phyloP scores from a whole-genome alignment of 2,113 vertebrate species.

The Cyanoderma ruficeps region DNA sequence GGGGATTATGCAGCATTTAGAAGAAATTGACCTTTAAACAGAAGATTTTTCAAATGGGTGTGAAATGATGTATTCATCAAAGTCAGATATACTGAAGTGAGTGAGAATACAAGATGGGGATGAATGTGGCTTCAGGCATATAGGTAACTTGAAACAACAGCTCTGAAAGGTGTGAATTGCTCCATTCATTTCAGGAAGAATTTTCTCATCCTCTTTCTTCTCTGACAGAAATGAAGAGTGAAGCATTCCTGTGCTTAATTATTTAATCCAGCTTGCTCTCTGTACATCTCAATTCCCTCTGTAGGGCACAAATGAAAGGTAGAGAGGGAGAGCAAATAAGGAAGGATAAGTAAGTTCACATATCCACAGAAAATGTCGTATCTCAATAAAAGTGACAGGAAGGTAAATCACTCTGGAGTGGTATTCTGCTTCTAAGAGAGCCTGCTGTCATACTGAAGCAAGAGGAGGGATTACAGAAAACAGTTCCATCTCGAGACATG shows the following conservation, averaged over 20 bases:
- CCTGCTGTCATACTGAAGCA: neutral
- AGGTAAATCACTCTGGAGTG: neutral
- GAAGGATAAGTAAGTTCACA: neutral
- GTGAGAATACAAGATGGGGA: neutral
- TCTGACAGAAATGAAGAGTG: neutral
- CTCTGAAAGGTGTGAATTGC: neutral
- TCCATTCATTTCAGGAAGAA: neutral
- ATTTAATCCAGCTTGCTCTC: neutral
- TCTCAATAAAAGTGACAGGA: neutral
- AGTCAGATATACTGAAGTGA: neutral
- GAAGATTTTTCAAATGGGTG: slow-evolving; percentile 3
- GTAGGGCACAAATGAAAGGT: neutral
- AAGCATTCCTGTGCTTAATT: neutral
- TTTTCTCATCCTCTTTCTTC: neutral
- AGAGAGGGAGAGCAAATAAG: neutral
- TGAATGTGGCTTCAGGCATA: neutral
- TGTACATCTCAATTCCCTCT: neutral
- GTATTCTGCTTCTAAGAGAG: neutral
- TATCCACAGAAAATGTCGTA: neutral
- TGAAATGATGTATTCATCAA: slow-evolving; percentile 7
- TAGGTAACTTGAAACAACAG: neutral
- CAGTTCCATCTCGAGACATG: neutral
- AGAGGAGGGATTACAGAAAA: neutral
- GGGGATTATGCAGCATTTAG: slow-evolving; percentile 9
- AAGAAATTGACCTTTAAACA: neutral